Evolutionary conservation across 2,888 invertebrate genomes (phyloP).

Genomic region (Teleogryllus oceanicus): DNA sequence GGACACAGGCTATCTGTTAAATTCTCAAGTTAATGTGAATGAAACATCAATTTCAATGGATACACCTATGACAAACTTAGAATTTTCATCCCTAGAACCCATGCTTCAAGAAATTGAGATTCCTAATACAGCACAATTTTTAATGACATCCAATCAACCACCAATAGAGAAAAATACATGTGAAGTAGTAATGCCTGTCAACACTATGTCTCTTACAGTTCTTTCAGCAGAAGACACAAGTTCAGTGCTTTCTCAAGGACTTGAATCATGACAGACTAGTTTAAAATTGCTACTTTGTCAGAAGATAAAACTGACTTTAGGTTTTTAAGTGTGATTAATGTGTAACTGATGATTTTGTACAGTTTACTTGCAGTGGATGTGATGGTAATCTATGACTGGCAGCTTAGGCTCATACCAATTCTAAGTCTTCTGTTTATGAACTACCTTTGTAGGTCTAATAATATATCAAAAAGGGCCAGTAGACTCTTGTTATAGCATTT

Average conservation of each 20-base stretch:
- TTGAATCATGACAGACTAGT: constrained; percentile 22
- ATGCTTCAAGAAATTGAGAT: constrained; percentile 29
- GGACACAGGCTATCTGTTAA: neutral
- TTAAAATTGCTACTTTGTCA: neutral
- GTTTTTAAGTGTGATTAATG: no score
- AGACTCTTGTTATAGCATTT: no score
- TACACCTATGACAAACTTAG: constrained; percentile 24
- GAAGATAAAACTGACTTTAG: no score
- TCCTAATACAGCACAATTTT: constrained; percentile 20
- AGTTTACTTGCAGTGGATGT: no score
- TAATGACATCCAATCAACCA: constrained; percentile 2
- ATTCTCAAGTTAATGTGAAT: neutral
- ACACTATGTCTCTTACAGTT: constrained; percentile 22
- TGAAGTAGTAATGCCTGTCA: neutral
- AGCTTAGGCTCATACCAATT: no score
- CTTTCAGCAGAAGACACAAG: constrained; percentile 31
- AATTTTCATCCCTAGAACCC: constrained; percentile 25
- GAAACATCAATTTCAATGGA: neutral
- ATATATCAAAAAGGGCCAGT: no score
- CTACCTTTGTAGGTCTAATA: no score
- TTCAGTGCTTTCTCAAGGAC: constrained; percentile 29
- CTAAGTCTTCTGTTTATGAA: no score
- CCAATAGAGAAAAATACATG: neutral
- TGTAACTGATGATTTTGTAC: no score
- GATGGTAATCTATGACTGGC: no score